A percentile compares a stretch with the other conserved stretches of the same genome.
phyloP scores from a whole-genome alignment of 2,113 vertebrate genomes.

The Sisor rabdophorus region DNA sequence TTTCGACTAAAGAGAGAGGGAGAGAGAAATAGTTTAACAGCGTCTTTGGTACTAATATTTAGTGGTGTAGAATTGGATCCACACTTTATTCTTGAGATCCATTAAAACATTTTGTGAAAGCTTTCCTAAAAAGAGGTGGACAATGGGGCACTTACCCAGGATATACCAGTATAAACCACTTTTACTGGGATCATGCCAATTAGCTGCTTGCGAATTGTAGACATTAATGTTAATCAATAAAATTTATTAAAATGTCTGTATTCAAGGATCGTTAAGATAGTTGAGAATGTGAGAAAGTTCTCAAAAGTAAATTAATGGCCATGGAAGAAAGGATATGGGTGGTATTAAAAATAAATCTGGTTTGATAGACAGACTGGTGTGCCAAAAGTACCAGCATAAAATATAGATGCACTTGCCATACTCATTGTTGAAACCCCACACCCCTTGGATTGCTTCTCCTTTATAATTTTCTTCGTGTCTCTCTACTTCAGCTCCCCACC shows the following conservation, averaged over 20 bases:
- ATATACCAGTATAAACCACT: not conserved
- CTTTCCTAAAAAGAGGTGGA: not conserved
- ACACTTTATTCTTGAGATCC: too few species aligned
- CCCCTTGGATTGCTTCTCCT: constrained; percentile 14
- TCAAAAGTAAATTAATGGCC: constrained; percentile 52
- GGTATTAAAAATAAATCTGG: constrained; percentile 51
- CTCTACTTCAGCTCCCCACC: constrained; percentile 11
- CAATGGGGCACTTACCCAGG: not conserved
- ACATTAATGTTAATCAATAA: constrained; percentile 44
- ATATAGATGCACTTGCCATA: constrained; percentile 46
- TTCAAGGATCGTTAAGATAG: constrained; percentile 47
- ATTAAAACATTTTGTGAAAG: too few species aligned
- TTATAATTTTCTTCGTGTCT: constrained; percentile 41
- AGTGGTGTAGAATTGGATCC: too few species aligned
- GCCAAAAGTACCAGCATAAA: constrained; percentile 49
- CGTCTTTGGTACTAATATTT: too few species aligned
- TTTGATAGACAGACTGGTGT: constrained; percentile 45
- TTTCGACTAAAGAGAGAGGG: too few species aligned
- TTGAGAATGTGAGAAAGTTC: constrained; percentile 54
- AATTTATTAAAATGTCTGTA: constrained; percentile 52
- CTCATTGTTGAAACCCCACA: constrained; percentile 43
- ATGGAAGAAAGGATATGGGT: constrained; percentile 49
- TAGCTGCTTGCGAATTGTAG: constrained; percentile 37
- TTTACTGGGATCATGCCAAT: not conserved
- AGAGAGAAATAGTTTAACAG: too few species aligned